Evolutionary conservation across 2,888 invertebrate genomes (phyloP).

Genomic region (Caenorhabditis becei): DNA sequence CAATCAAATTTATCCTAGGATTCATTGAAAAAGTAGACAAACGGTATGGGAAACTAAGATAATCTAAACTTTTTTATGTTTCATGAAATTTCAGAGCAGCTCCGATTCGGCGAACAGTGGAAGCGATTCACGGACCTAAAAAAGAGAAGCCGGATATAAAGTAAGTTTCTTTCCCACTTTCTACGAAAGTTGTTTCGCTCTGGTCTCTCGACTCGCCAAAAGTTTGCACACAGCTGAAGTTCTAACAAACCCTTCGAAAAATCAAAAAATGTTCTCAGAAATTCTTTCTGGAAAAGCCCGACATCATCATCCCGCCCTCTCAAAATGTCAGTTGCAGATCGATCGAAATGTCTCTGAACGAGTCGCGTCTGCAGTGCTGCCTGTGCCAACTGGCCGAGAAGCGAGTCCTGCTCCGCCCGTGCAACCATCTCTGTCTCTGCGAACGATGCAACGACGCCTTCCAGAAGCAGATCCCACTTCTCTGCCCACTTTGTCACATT

Average conservation of each 20-base stretch:
- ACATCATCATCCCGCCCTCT: not conserved
- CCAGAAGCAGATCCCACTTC: constrained; percentile 32
- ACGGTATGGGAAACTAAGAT: constrained; percentile 30
- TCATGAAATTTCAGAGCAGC: constrained; percentile 63
- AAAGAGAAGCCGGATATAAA: constrained; percentile 8
- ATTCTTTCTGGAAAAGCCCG: not conserved
- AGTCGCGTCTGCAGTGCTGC: constrained; percentile 57
- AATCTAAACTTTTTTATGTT: not conserved
- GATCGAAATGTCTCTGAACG: constrained; percentile 45
- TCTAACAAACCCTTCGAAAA: too few species aligned
- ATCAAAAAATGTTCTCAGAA: too few species aligned
- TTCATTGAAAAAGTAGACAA: constrained; percentile 63
- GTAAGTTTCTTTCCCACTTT: constrained; percentile 39
- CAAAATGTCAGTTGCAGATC: constrained; percentile 41
- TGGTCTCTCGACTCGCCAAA: too few species aligned
- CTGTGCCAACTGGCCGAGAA: constrained; percentile 63
- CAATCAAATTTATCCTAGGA: constrained; percentile 63
- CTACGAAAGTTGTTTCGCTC: too few species aligned
- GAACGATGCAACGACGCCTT: constrained; percentile 60
- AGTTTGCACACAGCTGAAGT: too few species aligned
- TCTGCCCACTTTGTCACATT: constrained; percentile 62
- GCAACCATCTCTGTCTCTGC: constrained; percentile 67
- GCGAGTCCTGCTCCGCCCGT: constrained; percentile 62
- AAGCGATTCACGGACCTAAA: constrained; percentile 56
- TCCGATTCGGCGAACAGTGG: constrained; percentile 65